A percentile compares a stretch with the other conserved stretches of the same genome.
Evolutionary conservation across 2,797 vertebrate genomes (phyloP).

Genomic region (Brachyalestes nurse): DNA sequence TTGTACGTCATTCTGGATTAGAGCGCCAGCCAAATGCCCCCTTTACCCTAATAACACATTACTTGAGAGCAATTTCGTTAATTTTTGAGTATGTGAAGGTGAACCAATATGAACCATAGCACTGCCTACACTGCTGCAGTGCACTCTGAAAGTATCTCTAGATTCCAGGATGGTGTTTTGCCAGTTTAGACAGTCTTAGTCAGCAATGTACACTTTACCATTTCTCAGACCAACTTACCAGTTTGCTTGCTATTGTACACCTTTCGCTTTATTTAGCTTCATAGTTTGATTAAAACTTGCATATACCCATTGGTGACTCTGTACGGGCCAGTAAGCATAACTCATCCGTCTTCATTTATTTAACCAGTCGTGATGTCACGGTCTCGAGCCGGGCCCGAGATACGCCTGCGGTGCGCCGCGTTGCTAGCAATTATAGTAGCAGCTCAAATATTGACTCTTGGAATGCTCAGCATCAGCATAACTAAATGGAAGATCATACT

Average conservation of each 20-base stretch:
- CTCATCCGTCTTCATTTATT: conserved; percentile 47
- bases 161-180: not conserved
- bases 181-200: not conserved
- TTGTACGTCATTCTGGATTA: no score
- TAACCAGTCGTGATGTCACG: conserved; percentile 33
- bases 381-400: not conserved
- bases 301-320: not conserved
- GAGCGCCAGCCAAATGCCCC: no score
- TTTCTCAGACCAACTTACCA: not conserved
- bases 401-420: conserved; percentile 14
- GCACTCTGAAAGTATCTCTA: not conserved
- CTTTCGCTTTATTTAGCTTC: not conserved
- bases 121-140: not conserved
- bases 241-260: not conserved
- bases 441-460: conserved; percentile 70
- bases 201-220: not conserved
- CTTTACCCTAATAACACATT: no score
- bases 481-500: conserved; percentile 70
- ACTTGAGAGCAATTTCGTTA: no score
- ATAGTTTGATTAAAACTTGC: conserved; percentile 55
- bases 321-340: conserved; percentile 37
- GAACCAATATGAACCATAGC: no score
- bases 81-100: no score
- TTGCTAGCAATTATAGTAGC: conserved; percentile 44
- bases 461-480: conserved; percentile 70